Conservation (phyloP, 1,140 invertebrate genomes). For the Colletes latitarsis region DNA sequence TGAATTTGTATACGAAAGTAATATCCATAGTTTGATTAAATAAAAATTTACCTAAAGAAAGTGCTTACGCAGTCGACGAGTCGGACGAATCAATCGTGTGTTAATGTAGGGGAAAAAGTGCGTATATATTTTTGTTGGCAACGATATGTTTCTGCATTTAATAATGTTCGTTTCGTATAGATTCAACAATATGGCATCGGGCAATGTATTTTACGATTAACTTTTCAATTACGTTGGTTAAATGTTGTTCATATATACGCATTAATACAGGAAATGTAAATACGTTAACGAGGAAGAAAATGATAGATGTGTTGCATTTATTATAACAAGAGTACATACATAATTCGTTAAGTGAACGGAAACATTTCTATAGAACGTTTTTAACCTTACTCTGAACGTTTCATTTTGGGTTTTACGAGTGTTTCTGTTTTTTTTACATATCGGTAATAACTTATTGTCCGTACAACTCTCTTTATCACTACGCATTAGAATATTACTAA, state of each 20-base stretch:
- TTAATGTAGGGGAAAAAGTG: neutral
- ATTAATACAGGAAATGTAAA: conserved; percentile 12
- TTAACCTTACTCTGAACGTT: conserved; percentile 21
- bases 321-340: neutral
- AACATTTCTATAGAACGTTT: neutral
- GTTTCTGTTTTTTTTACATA: neutral
- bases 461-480: neutral
- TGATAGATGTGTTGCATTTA: neutral
- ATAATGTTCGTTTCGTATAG: conserved; percentile 17
- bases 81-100: neutral
- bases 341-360: neutral
- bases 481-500: neutral
- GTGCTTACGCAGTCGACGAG: neutral
- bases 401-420: conserved; percentile 4
- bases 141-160: neutral
- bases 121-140: conserved; percentile 9
- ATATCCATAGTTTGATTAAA: neutral
- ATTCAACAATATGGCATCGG: conserved; percentile 48
- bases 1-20: neutral
- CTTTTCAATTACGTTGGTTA: neutral
- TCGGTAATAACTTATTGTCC: conserved; percentile 25
- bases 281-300: neutral
- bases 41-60: conserved; percentile 7
- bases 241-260: conserved; percentile 16
- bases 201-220: neutral